Base-by-base conservation (phyloP, 2,888 invertebrate species). In the Ormyrus rosae region DNA sequence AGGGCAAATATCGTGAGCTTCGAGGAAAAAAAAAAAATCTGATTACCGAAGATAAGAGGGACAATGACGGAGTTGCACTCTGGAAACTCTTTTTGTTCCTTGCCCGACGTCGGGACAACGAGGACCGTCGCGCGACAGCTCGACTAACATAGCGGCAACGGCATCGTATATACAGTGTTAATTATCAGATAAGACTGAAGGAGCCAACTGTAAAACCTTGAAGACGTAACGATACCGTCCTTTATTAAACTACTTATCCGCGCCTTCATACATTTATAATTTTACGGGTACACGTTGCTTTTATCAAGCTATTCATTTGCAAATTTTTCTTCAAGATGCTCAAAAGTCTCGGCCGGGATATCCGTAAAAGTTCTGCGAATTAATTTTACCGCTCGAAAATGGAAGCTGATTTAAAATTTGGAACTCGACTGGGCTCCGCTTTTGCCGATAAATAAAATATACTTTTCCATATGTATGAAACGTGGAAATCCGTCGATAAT, bases 41-140 rank as follows among this genome's bases (percentile, higher is more conserved):
- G 65, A 78, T 81, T 60, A 61, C 34, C 55, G 45, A 55, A 50
- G 74, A 78, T 69, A 73, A 51, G 9, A 58, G 10, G 53, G 70
- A 81, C 78, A 79, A 71, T 76, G 78, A 76, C 69, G 55, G 48
- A 79, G 63, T 71, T 71, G 71, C 69, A 60, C 56, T 51, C 11
- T 34, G 19, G 51, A 60, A 76, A 77, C 65, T 63, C 56, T 75
- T 70, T 50, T 19, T 75, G 11, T 6, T 34, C 34, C 45, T 13
- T 13, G 10, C 10, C 9, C 46, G 10, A 50, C 34, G 63, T 53
- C n/a, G 46, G 50, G 34, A 56, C 13, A 48, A 9, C 50, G 48
- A 11, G 48, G 60, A 70, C 19, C 45, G 58, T 11, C 46, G 19
- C 19, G 63, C n/a, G 69, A 70, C 19, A 19, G 9, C 4, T 56